Evolutionary conservation across 2,113 vertebrate species (phyloP).

Genomic region (Microtus pennsylvanicus): DNA sequence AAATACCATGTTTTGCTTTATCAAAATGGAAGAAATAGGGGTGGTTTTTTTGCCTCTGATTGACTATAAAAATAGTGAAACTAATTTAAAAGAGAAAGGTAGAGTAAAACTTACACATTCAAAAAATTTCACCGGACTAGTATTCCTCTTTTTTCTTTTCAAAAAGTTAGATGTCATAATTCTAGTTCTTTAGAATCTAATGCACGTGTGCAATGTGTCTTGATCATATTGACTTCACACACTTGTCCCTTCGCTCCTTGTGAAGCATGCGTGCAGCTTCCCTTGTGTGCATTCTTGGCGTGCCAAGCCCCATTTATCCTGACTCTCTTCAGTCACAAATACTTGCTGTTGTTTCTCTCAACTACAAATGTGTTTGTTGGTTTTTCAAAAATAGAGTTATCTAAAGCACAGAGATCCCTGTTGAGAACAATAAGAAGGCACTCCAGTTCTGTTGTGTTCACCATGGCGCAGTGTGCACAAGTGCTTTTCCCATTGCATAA

Average conservation of each 20-base stretch:
- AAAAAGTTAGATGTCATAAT: neutral
- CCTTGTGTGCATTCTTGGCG: neutral
- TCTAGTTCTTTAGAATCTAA: neutral
- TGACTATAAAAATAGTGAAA: slow-evolving; percentile 31
- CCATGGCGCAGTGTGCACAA: neutral
- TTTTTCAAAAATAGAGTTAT: slow-evolving; percentile 26
- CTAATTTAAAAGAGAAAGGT: neutral
- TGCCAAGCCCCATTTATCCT: neutral
- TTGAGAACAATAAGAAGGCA: neutral
- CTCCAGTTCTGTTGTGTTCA: neutral
- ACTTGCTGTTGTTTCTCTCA: neutral
- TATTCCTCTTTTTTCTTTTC: no score
- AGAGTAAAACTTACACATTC: neutral
- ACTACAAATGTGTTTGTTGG: neutral
- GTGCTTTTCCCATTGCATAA: neutral
- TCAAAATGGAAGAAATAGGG: slow-evolving; percentile 9
- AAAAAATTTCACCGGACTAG: neutral
- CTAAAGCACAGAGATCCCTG: neutral
- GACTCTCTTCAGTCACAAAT: neutral
- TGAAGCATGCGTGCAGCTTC: neutral
- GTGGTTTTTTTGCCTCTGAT: neutral
- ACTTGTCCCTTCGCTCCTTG: neutral
- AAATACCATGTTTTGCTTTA: neutral
- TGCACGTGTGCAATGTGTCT: neutral
- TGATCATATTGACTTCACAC: neutral